Conservation (phyloP, 2,797 vertebrate genomes). For the Cercopithecus diana region DNA sequence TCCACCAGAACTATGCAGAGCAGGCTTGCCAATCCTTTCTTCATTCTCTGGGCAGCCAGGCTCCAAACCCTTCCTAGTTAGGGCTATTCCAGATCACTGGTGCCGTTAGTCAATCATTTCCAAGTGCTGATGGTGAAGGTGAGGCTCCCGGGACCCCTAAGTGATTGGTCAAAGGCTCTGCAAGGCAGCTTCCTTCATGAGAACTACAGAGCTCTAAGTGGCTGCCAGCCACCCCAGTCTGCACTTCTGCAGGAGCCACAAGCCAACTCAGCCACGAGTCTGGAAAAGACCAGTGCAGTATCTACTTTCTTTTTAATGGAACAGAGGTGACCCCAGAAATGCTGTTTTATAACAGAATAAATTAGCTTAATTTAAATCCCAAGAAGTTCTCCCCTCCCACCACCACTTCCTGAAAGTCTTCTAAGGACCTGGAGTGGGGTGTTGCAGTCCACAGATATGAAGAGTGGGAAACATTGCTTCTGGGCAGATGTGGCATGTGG, state of each 20-base stretch:
- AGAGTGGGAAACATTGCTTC: neutral
- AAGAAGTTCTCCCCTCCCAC: neutral
- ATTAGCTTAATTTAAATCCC: neutral
- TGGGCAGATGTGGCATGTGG: neutral
- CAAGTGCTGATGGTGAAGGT: neutral
- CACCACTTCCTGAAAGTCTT: neutral
- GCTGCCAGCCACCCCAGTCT: neutral
- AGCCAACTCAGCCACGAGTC: neutral
- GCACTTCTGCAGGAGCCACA: neutral
- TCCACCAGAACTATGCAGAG: neutral
- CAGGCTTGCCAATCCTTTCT: neutral
- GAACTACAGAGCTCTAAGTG: neutral
- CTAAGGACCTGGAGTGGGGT: too few species aligned
- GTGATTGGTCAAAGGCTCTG: neutral
- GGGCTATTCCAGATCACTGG: neutral
- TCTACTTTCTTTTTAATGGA: neutral
- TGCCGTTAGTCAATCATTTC: neutral
- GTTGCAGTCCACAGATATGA: neutral
- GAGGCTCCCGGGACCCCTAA: neutral
- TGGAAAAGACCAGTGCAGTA: neutral
- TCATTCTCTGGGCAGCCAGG: neutral
- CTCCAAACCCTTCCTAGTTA: neutral
- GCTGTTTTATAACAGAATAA: neutral
- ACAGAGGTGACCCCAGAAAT: neutral
- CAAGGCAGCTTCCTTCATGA: neutral